These are phyloP conservation scores for Aplodontia rufa DNA, from an alignment of 2,113 vertebrate species.

Conservation along the genomic window DNA sequence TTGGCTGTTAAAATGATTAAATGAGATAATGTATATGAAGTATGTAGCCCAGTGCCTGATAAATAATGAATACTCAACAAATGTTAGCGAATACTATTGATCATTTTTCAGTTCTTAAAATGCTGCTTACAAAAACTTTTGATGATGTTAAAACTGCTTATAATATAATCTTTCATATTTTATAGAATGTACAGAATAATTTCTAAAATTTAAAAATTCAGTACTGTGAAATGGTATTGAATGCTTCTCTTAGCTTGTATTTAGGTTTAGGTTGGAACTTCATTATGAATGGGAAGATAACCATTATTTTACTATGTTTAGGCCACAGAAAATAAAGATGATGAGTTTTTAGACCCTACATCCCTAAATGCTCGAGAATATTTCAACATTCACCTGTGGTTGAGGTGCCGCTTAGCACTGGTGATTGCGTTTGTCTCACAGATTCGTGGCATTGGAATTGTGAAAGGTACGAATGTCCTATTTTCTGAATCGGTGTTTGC, in stretches of 20 bases:
- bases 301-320: slow-evolving; percentile 64
- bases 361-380: slow-evolving; percentile 85
- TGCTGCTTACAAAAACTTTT: background rate
- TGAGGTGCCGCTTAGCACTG: slow-evolving; percentile 87
- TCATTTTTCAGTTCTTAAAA: background rate
- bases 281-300: slow-evolving; percentile 33
- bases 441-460: slow-evolving; percentile 73
- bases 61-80: background rate
- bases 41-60: background rate
- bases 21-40: background rate
- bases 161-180: background rate
- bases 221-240: background rate
- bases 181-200: background rate
- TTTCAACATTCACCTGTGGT: slow-evolving; percentile 87
- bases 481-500: background rate
- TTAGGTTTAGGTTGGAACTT: background rate
- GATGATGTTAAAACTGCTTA: background rate
- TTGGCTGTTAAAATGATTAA: background rate
- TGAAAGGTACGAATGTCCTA: slow-evolving; percentile 80
- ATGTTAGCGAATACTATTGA: background rate
- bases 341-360: slow-evolving; percentile 71
- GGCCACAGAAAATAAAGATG: slow-evolving; percentile 63
- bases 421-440: slow-evolving; percentile 84
- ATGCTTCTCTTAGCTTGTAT: background rate
- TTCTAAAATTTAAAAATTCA: slow-evolving; percentile 22